Evolutionary conservation across 2,113 vertebrate genomes (phyloP).

Genomic region (Equus przewalskii): DNA sequence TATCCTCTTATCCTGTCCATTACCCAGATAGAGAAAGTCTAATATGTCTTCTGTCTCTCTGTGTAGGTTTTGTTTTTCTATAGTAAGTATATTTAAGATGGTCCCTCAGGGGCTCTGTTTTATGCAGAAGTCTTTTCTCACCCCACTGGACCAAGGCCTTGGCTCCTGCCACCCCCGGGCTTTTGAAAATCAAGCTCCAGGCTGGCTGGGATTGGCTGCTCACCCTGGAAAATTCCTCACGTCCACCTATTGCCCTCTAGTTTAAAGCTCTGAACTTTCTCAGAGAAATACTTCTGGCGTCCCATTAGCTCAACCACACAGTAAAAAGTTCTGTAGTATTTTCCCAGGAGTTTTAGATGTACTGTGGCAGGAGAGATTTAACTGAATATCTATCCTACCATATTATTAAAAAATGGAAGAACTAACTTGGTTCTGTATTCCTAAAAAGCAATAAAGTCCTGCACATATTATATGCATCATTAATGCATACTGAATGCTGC

Average conservation of each 20-base stretch:
- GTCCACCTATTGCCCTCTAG: background rate
- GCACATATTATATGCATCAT: background rate
- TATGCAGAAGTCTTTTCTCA: background rate
- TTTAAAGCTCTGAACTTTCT: background rate
- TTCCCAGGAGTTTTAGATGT: background rate
- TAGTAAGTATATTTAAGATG: background rate
- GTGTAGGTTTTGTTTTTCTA: background rate
- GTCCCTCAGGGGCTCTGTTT: background rate
- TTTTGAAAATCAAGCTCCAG: conserved; percentile 6
- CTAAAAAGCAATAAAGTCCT: conserved; percentile 18
- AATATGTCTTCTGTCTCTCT: background rate
- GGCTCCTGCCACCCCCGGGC: background rate
- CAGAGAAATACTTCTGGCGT: background rate
- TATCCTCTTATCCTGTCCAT: background rate
- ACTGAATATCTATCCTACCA: background rate
- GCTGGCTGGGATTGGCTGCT: background rate
- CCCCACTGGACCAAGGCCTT: background rate
- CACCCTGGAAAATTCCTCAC: background rate
- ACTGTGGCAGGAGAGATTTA: background rate
- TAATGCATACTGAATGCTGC: background rate
- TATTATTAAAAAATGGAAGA: conserved; percentile 28
- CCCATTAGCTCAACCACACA: background rate
- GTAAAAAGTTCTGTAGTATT: background rate
- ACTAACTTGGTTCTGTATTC: conserved; percentile 1
- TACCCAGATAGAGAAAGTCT: background rate